These are phyloP conservation scores for Alcedo atthis DNA, from an alignment of 2,797 vertebrate species.

Conservation along the genomic window DNA sequence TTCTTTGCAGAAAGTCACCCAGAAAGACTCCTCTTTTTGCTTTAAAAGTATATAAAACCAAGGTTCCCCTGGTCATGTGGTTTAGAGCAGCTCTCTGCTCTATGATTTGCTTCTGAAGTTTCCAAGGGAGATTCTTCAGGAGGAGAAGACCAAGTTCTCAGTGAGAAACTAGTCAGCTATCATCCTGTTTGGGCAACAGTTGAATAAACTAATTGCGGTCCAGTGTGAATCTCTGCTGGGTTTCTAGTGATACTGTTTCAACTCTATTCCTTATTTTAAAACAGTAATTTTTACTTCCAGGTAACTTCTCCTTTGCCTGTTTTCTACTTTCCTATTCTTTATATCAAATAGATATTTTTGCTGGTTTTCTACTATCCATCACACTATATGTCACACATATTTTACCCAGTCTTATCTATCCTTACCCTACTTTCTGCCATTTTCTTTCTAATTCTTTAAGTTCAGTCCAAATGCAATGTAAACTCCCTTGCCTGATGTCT, in stretches of 20 bases:
- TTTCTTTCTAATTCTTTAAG: background rate
- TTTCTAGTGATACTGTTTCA: background rate
- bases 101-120: background rate
- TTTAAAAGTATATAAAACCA: background rate
- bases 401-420: background rate
- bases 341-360: background rate
- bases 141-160: background rate
- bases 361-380: background rate
- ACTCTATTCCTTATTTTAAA: background rate
- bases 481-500: background rate
- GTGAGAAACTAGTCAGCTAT: background rate
- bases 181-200: background rate
- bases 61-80: accelerated
- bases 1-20: background rate
- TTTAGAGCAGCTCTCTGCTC: background rate
- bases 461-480: background rate
- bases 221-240: background rate
- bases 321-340: background rate
- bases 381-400: background rate
- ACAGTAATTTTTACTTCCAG: background rate
- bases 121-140: background rate
- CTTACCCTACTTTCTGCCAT: background rate
- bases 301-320: background rate
- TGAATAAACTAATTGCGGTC: background rate
- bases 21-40: background rate